These are phyloP conservation scores for Leontocebus nigricollis DNA, from an alignment of 2,797 vertebrate species.

Conservation along the genomic window DNA sequence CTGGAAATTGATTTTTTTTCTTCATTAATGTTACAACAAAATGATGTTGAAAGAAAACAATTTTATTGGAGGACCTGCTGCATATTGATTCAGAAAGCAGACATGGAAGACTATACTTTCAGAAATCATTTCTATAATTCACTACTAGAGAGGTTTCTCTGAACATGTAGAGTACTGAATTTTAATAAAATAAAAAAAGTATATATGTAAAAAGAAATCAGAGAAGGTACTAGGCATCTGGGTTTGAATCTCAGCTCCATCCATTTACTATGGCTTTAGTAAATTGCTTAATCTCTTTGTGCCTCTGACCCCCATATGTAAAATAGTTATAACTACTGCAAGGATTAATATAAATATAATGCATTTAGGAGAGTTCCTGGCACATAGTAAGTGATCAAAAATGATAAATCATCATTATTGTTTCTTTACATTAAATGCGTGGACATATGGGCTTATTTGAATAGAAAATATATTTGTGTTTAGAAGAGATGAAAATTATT, in stretches of 20 bases:
- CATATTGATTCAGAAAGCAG: background rate
- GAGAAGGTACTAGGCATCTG: background rate
- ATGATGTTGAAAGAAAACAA: background rate
- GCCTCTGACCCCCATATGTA: background rate
- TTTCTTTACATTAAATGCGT: conserved; percentile 25
- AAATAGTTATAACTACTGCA: background rate
- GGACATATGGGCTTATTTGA: background rate
- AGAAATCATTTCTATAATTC: background rate
- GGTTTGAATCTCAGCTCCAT: background rate
- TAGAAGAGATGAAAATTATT: conserved; percentile 44
- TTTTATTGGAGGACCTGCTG: background rate
- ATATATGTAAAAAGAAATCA: background rate
- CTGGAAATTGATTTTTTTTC: background rate
- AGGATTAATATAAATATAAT: background rate
- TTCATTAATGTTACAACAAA: background rate
- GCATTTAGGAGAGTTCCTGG: background rate
- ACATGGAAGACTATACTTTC: background rate
- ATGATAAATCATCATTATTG: background rate
- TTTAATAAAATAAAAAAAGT: background rate
- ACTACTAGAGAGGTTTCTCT: background rate
- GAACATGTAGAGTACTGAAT: background rate
- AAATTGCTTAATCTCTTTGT: background rate
- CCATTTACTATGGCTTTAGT: background rate
- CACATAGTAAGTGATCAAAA: background rate
- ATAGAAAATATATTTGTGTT: conserved; percentile 43